Conservation (phyloP, 2,113 vertebrate genomes). For the Falcunculus frontatus region DNA sequence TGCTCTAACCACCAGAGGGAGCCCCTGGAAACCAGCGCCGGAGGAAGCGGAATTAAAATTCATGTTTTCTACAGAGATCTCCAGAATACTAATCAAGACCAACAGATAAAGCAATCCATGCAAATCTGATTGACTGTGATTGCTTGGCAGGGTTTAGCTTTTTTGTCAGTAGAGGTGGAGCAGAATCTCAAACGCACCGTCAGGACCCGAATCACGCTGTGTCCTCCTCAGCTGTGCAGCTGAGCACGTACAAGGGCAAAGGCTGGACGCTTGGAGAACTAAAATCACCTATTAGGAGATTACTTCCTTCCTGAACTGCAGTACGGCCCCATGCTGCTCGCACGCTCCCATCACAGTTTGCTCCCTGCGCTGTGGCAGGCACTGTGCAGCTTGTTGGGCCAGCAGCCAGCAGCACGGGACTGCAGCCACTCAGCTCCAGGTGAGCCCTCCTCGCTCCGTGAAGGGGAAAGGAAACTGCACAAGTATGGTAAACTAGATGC, state of each 20-base stretch:
- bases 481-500: not conserved
- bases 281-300: not conserved
- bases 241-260: not conserved
- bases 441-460: accelerated
- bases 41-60: not conserved
- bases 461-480: not conserved
- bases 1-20: slow-evolving; percentile 3
- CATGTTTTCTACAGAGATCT: not conserved
- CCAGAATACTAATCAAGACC: not conserved
- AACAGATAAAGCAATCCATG: slow-evolving; percentile 8
- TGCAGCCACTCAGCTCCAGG: not conserved
- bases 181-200: not conserved
- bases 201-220: not conserved
- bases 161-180: not conserved
- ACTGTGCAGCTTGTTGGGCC: not conserved
- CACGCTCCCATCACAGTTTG: no score
- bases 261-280: not conserved
- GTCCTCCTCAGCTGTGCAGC: not conserved
- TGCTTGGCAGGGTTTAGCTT: not conserved
- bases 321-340: accelerated
- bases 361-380: not conserved
- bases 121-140: not conserved
- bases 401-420: not conserved
- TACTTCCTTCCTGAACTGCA: not conserved
- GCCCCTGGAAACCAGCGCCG: not conserved